phyloP scores from a whole-genome alignment of 35 echinoderm and acorn worm genomes.

The Holothuria glaberrima region DNA sequence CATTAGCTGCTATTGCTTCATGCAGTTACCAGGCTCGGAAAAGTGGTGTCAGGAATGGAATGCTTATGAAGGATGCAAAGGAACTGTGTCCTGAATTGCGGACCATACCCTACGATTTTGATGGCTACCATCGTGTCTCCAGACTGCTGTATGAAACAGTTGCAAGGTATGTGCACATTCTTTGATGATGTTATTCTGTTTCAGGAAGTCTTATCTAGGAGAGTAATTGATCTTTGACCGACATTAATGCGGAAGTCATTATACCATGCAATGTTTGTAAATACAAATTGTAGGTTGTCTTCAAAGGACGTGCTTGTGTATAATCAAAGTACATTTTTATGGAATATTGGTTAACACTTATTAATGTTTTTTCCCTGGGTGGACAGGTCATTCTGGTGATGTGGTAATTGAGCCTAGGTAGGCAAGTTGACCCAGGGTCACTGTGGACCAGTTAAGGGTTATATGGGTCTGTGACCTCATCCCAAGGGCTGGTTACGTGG shows the following conservation, averaged over 20 bases:
- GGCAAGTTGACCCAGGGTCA: too few relatives aligned
- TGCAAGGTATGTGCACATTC: constrained; percentile 66
- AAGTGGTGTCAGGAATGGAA: constrained; percentile 88
- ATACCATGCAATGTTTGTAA: too few relatives aligned
- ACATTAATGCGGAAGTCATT: not conserved
- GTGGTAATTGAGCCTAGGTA: too few relatives aligned
- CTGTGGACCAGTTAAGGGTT: too few relatives aligned
- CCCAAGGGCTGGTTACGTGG: too few relatives aligned
- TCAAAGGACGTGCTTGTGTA: too few relatives aligned
- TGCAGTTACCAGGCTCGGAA: constrained; percentile 93
- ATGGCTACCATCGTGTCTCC: constrained; percentile 84
- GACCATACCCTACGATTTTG: constrained; percentile 98
- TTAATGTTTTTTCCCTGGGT: too few relatives aligned
- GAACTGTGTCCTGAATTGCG: constrained; percentile 83
- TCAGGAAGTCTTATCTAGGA: not conserved
- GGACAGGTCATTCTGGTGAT: too few relatives aligned
- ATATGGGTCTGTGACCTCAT: too few relatives aligned
- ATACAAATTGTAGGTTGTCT: too few relatives aligned
- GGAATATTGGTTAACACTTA: too few relatives aligned
- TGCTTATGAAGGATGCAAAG: constrained; percentile 91
- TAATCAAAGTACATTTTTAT: too few relatives aligned
- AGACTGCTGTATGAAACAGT: constrained; percentile 84
- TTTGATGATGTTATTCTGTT: not conserved
- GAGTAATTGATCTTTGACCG: not conserved
- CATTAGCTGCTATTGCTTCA: constrained; percentile 89